These are phyloP conservation scores for Rhingia rostrata DNA, from an alignment of 2,888 invertebrate species.

Conservation along the genomic window DNA sequence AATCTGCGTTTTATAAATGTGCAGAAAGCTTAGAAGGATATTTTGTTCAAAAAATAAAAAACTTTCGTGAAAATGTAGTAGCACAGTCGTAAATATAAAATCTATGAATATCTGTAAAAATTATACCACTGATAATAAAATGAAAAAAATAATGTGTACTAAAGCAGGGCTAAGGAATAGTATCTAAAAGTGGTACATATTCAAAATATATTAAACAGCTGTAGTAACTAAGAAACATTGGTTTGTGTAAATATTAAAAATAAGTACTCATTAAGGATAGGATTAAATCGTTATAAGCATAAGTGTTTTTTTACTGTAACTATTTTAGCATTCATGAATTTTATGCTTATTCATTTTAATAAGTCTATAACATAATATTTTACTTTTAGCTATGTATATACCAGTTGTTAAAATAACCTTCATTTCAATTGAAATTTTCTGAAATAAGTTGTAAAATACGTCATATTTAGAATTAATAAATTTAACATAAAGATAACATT, in stretches of 20 bases:
- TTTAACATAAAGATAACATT: conserved; percentile 8
- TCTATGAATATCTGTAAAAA: conserved; percentile 27
- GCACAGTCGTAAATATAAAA: conserved; percentile 57
- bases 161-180: conserved; percentile 24
- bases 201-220: conserved; percentile 7
- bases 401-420: conserved; percentile 8
- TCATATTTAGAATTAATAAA: conserved; percentile 26
- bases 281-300: not conserved
- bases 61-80: conserved; percentile 92
- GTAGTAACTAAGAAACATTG: not conserved
- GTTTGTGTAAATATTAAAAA: conserved; percentile 45
- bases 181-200: conserved; percentile 25
- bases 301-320: conserved; percentile 43
- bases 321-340: conserved; percentile 25
- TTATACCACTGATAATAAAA: conserved; percentile 38
- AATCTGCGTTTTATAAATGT: conserved; percentile 97
- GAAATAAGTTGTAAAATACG: conserved; percentile 24
- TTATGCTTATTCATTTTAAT: conserved; percentile 45
- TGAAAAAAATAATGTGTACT: conserved; percentile 62
- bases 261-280: not conserved
- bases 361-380: conserved; percentile 25
- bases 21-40: conserved; percentile 97
- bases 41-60: conserved; percentile 96
- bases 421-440: conserved; percentile 1
- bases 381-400: conserved; percentile 5